Conservation (phyloP, 2,113 vertebrate species). For the Hipposideros armiger region DNA sequence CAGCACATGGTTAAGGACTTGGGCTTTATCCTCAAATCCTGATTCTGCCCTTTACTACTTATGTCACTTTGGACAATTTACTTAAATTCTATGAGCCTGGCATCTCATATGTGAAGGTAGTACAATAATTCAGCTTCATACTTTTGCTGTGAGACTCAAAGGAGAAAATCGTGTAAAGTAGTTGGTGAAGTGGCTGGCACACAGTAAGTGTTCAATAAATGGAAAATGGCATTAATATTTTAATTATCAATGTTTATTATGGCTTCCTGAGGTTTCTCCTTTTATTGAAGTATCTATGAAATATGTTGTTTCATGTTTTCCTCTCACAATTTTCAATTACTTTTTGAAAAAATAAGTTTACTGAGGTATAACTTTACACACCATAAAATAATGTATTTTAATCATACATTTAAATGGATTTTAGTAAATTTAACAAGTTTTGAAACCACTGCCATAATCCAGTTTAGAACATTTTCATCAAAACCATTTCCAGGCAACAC, state of each 20-base stretch:
- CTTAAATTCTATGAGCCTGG: neutral
- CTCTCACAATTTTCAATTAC: neutral
- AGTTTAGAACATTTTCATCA: neutral
- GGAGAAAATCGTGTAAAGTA: neutral
- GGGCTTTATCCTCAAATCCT: neutral
- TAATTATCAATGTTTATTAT: constrained; percentile 19
- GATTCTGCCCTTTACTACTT: neutral
- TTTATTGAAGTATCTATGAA: neutral
- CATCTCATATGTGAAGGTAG: neutral
- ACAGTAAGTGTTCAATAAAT: constrained; percentile 11
- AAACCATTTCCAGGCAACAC: neutral
- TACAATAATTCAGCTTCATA: neutral
- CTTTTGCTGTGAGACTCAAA: neutral
- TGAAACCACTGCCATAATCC: neutral
- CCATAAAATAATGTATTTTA: neutral
- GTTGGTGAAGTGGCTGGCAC: neutral
- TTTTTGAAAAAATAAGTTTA: neutral
- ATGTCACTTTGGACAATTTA: neutral
- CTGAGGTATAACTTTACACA: neutral
- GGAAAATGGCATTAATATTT: neutral
- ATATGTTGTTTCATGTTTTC: neutral
- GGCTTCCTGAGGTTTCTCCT: neutral
- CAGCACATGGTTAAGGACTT: neutral
- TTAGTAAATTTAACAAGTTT: constrained; percentile 42
- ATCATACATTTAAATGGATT: constrained; percentile 22